Base-by-base conservation (phyloP, 2,888 invertebrate genomes). In the Argyresthia albistria region DNA sequence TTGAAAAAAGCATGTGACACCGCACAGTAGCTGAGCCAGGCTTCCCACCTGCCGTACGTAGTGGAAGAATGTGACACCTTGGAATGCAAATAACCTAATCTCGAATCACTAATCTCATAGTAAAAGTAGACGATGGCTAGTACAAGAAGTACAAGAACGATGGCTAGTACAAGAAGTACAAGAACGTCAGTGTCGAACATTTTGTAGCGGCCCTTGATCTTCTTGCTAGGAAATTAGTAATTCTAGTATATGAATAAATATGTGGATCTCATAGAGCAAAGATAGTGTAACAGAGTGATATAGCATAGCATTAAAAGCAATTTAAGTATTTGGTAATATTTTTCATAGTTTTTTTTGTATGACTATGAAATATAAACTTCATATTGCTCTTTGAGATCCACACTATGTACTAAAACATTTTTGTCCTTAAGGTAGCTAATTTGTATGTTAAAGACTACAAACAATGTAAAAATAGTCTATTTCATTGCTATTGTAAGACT, bases 1-100 rank as follows among this genome's bases (percentile, higher is more conserved):
- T 42, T 39, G n/a, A n/a, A n/a, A 15, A 12, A 46, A 53, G 57
- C 56, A 57, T 57, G 57, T 47, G 15, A 45, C 57, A 56, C 56
- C 51, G 57, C 57, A 57, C 57, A 48, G 51, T 57, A 57, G 57
- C 25, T 4, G 2, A 25, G 25, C 49, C 53, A 43, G 53, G 56
- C 57, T 57, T 57, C 42, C 48, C 57, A 57, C 57, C 51, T 36
- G 55, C 57, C 53, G 52, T 43, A 43, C 11, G 25, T 43, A 12
- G 12, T 43, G 12, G 10, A 36, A 11, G 35, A 43, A 42, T 8
- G 9, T 51, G 50, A 49, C 56, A 55, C 55, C 48, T 35, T 12
- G 52, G 55, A 57, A 57, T 56, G 57, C 56, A 36, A 48, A 48
- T 10, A 37, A 37, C 48, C 48, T 8, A 9, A 14, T 43, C 11